Conservation (phyloP, 1,140 invertebrate species). For the Drosophila ficusphila region DNA sequence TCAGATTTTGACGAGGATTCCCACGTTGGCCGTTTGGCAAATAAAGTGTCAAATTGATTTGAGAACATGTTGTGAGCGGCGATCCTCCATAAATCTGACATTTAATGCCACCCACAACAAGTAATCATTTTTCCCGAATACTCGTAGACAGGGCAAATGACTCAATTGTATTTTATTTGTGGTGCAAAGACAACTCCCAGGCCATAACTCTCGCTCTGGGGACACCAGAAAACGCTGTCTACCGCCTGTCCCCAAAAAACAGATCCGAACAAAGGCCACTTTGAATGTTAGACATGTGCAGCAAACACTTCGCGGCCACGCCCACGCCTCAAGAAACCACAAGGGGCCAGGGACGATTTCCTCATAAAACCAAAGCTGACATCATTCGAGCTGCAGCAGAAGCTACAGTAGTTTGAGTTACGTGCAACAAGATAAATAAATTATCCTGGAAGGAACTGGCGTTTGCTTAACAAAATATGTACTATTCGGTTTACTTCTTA, state of each 20-base stretch:
- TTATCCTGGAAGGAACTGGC: neutral
- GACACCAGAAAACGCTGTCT: slow-evolving; percentile 17
- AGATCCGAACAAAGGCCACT: slow-evolving; percentile 63
- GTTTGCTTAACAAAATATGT: too few relatives aligned
- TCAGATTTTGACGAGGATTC: slow-evolving; percentile 61
- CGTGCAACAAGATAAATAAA: neutral
- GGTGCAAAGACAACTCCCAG: slow-evolving; percentile 56
- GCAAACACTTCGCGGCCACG: slow-evolving; percentile 48
- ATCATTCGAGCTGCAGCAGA: slow-evolving; percentile 53
- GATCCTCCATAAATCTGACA: slow-evolving; percentile 73
- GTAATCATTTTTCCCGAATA: slow-evolving; percentile 42
- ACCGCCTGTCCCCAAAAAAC: slow-evolving; percentile 31
- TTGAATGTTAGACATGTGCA: slow-evolving; percentile 81
- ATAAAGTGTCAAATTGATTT: slow-evolving; percentile 78
- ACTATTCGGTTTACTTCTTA: too few relatives aligned
- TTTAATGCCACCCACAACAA: slow-evolving; percentile 74
- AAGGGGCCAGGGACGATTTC: slow-evolving; percentile 56
- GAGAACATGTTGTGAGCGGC: slow-evolving; percentile 42
- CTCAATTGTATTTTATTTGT: slow-evolving; percentile 63
- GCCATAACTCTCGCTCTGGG: slow-evolving; percentile 43
- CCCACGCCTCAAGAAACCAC: slow-evolving; percentile 40
- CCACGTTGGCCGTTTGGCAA: slow-evolving; percentile 62
- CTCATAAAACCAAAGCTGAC: slow-evolving; percentile 71
- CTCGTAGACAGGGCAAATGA: slow-evolving; percentile 56
- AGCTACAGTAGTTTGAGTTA: slow-evolving; percentile 19